A percentile compares a stretch with the other conserved stretches of the same genome.
phyloP scores from a whole-genome alignment of 2,113 vertebrate species.

The Xerus inauris region DNA sequence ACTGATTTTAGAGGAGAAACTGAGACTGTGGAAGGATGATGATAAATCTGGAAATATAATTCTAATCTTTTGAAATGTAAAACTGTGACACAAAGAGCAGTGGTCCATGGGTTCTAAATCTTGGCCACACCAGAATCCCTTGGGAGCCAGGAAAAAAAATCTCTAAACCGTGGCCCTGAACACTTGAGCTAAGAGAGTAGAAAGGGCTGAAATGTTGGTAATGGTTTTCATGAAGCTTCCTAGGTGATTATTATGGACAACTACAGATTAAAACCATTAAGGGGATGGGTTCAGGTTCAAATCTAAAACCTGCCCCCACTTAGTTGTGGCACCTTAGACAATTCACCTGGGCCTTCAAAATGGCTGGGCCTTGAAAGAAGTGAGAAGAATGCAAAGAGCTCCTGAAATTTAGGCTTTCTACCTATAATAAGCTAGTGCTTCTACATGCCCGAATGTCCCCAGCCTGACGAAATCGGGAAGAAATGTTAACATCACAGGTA shows the following conservation, averaged over 20 bases:
- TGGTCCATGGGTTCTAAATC: constrained; percentile 29
- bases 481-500: constrained; percentile 71
- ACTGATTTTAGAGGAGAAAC: constrained; percentile 67
- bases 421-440: background rate
- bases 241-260: background rate
- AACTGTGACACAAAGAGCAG: constrained; percentile 7
- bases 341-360: background rate
- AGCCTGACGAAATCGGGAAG: background rate
- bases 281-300: background rate
- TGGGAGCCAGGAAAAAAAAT: background rate
- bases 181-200: background rate
- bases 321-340: background rate
- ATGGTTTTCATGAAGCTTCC: background rate
- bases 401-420: too few relatives aligned
- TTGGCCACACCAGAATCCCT: background rate
- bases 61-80: constrained; percentile 67
- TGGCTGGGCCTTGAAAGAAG: background rate
- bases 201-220: background rate
- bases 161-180: background rate
- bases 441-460: background rate
- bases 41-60: constrained; percentile 77
- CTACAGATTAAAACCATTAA: background rate
- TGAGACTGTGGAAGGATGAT: constrained; percentile 65
- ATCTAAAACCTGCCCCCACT: background rate
- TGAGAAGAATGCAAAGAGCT: background rate